Percentiles rank a stretch among this genome's conserved stretches.
Evolutionary conservation across 2,888 invertebrate species (phyloP).

Genomic region (Minunthozetes semirufus): DNA sequence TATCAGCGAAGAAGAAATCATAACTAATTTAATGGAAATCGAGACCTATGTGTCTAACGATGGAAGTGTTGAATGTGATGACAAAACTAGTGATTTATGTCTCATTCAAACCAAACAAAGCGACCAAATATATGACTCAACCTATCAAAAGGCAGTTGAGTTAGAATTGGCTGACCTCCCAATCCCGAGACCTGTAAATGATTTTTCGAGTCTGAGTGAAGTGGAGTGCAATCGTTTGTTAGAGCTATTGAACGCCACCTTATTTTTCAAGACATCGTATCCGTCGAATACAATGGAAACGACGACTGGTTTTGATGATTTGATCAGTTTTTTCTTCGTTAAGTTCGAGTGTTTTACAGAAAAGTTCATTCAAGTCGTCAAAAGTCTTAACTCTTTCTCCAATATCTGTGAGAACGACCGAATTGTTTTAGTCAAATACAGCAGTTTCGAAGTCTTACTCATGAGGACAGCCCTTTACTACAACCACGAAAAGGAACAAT

Average conservation of each 20-base stretch:
- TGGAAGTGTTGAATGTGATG: background rate
- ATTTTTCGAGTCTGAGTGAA: background rate
- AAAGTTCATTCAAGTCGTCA: slow-evolving; percentile 62
- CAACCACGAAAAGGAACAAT: slow-evolving; percentile 76
- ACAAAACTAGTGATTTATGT: background rate
- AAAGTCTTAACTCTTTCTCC: slow-evolving; percentile 66
- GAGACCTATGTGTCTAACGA: background rate
- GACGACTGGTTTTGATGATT: slow-evolving; percentile 55
- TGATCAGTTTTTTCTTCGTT: slow-evolving; percentile 82
- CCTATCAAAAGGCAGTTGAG: background rate
- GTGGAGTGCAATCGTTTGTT: background rate
- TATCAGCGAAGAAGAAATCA: no score
- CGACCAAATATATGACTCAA: background rate
- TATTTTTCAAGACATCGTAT: background rate
- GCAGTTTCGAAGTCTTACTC: slow-evolving; percentile 94
- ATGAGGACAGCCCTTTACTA: slow-evolving; percentile 85
- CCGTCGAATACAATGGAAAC: slow-evolving; percentile 1
- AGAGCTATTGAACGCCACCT: background rate
- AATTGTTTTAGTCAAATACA: slow-evolving; percentile 76
- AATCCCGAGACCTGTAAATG: background rate
- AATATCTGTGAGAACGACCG: slow-evolving; percentile 92
- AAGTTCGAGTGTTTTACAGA: slow-evolving; percentile 57
- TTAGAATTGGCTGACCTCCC: background rate
- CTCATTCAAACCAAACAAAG: background rate
- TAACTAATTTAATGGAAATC: no score